Base-by-base conservation (phyloP, 2,113 vertebrate species). In the Tichodroma muraria region DNA sequence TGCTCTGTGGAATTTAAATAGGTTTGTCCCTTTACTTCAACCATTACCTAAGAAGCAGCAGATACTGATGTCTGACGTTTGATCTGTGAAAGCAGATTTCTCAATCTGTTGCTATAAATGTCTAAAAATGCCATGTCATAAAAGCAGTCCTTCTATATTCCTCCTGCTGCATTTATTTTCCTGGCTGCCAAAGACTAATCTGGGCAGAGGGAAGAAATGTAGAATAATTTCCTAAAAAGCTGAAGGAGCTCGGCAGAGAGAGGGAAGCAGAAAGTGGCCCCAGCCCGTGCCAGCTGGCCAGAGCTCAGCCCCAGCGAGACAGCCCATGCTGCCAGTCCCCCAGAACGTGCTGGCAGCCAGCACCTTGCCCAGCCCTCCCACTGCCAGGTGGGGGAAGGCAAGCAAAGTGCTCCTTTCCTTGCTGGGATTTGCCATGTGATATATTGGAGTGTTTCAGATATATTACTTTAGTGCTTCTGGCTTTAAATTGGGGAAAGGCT, bases 191-290 rank as follows among this genome's bases (percentile, higher is more conserved):
- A 63, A 61, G 42, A 47, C 60, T 76, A 59, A 96, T 79, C 56
- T 66, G 63, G 47, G 44, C 0, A 1, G 71, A 42, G 80, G 40
- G 30, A 73, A 69, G 70, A 54, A 27, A 72, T 76, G 79, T 5
- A 35, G 85, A 91, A 86, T 92, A 65, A 83, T 91, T 95, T 96
- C 94, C 90, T 94, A 38, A 96, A 91, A 81, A 79, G 68, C 82
- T 86, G n/a, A 69, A 79, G 72, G 53, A 79, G 60, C 42, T 91
- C 23, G 2, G 44, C 35, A 17, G 70, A 45, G 63, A 63, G 78
- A 71, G 71, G 42, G 76, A 80, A 83, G 78, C 15, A n/a, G 75
- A 47, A 76, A 92, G 76, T 64, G 70, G 61, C 47, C 33, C 12
- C 28, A 33, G 54, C 28, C 23, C 0, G 24, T 91, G 92, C 94